Evolutionary conservation across 2,113 vertebrate species (phyloP).

Genomic region (Erpornis zantholeuca): DNA sequence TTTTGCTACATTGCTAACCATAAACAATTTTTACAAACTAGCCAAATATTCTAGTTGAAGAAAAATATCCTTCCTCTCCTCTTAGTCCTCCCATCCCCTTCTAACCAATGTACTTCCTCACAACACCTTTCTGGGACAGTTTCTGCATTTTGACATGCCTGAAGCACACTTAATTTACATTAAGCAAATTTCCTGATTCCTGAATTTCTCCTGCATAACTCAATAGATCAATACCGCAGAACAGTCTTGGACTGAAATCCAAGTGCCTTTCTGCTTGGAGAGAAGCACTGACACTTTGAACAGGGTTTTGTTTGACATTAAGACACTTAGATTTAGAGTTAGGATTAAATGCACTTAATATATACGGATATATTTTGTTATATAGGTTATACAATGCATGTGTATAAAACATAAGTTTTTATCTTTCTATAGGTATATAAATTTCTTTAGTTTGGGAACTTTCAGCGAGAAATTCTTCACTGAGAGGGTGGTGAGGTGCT

Average conservation of each 20-base stretch:
- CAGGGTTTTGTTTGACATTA: neutral
- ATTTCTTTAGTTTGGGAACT: neutral
- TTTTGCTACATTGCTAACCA: neutral
- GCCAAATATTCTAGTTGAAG: neutral
- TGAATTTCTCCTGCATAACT: neutral
- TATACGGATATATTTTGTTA: neutral
- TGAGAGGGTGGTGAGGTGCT: neutral
- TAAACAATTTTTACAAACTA: neutral
- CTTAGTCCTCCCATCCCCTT: rapidly evolving
- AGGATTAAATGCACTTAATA: neutral
- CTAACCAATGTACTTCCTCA: neutral
- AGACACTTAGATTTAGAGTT: neutral
- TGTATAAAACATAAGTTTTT: neutral
- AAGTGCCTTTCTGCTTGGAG: neutral
- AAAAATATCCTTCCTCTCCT: neutral
- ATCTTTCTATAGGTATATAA: neutral
- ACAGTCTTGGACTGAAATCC: neutral
- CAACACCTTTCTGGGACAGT: neutral
- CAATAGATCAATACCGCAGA: neutral
- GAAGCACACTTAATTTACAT: neutral
- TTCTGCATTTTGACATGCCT: neutral
- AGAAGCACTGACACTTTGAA: neutral
- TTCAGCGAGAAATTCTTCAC: neutral
- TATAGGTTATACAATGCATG: neutral
- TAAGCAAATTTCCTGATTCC: neutral